Conservation (phyloP, 2,113 vertebrate genomes). For the Cinclus cinclus region DNA sequence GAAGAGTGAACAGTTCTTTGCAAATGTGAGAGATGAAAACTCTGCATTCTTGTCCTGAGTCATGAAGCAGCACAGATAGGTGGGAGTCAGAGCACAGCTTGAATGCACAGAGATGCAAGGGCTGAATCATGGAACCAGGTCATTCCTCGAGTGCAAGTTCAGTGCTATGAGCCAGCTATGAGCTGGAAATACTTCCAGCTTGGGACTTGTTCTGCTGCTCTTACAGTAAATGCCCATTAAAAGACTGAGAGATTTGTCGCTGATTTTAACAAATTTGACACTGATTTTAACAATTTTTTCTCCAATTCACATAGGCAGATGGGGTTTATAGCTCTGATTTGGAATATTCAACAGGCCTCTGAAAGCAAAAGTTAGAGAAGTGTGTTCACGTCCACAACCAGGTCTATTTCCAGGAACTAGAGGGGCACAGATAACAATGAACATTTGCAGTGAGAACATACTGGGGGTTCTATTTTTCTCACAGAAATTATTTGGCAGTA, state of each 20-base stretch:
- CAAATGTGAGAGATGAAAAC: not conserved
- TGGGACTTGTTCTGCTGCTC: not conserved
- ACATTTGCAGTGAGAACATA: not conserved
- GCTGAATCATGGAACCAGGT: not conserved
- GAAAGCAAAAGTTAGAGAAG: not conserved
- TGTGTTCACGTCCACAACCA: not conserved
- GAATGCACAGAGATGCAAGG: not conserved
- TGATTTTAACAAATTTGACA: not conserved
- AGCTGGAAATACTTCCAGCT: not conserved
- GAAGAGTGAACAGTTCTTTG: not conserved
- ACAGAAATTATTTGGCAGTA: not conserved
- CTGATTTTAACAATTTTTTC: not conserved
- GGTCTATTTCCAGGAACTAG: not conserved
- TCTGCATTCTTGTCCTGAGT: not conserved
- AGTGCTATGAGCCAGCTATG: not conserved
- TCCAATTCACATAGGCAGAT: not conserved
- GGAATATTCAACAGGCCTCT: not conserved
- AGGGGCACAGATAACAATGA: not conserved
- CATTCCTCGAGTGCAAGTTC: not conserved
- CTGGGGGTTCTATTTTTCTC: not conserved
- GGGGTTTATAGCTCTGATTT: not conserved
- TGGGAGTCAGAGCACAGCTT: not conserved
- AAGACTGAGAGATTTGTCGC: not conserved
- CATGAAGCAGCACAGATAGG: not conserved
- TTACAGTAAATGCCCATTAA: not conserved